Evolutionary conservation across 2,888 invertebrate genomes (phyloP).

Genomic region (Margaritifera margaritifera): DNA sequence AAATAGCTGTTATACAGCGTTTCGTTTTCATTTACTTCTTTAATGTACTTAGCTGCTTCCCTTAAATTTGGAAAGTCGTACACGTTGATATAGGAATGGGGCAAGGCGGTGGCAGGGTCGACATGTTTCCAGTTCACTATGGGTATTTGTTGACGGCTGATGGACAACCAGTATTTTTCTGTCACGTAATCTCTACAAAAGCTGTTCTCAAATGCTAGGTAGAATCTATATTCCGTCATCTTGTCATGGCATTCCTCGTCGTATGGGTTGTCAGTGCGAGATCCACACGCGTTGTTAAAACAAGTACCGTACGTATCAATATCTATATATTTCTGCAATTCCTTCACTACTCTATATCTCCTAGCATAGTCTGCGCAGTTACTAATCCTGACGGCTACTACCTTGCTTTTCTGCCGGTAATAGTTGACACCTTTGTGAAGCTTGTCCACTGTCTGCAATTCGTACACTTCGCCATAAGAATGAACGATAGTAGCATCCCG

Average conservation of each 20-base stretch:
- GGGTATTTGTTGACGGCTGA: constrained; percentile 15
- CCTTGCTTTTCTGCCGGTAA: constrained; percentile 4
- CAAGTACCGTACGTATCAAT: constrained; percentile 16
- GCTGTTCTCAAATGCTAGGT: constrained; percentile 26
- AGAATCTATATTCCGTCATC: constrained; percentile 16
- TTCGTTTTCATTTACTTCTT: constrained; percentile 20
- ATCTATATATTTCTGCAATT: constrained; percentile 10
- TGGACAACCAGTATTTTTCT: constrained; percentile 27
- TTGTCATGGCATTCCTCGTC: constrained; percentile 9
- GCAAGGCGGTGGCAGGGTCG: constrained; percentile 14
- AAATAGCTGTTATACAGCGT: constrained; percentile 26
- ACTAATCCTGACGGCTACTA: constrained; percentile 18
- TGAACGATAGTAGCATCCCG: constrained; percentile 14
- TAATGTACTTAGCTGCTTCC: constrained; percentile 19
- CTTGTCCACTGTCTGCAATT: constrained; percentile 7
- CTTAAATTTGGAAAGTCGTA: constrained; percentile 18
- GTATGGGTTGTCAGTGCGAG: constrained; percentile 2
- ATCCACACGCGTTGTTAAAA: constrained; percentile 1
- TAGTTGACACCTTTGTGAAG: not conserved
- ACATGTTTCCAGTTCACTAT: constrained; percentile 20
- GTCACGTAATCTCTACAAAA: constrained; percentile 23
- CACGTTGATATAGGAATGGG: constrained; percentile 25
- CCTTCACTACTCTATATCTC: constrained; percentile 19
- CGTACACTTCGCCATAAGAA: constrained; percentile 12
- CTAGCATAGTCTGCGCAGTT: constrained; percentile 23